Percentiles rank a stretch among this genome's conserved stretches.
Evolutionary conservation across 2,113 vertebrate species (phyloP).

Genomic region (Psephotus haematonotus): DNA sequence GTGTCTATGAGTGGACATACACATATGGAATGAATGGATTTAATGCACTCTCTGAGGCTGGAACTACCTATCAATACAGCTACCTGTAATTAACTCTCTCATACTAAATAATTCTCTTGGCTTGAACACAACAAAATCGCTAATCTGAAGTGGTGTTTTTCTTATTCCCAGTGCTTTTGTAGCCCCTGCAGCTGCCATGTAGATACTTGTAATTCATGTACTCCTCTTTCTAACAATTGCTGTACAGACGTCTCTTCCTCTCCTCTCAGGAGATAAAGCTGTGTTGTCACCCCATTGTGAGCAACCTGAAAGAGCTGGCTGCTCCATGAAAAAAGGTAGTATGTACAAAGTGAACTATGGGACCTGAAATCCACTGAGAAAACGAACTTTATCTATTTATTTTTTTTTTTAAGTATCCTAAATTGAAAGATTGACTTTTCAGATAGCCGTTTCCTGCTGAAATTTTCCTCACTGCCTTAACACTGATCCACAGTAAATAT

Average conservation of each 20-base stretch:
- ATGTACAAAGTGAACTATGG: not conserved
- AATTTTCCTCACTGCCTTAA: not conserved
- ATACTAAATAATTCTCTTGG: not conserved
- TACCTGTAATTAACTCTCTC: not conserved
- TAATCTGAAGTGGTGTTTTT: not conserved
- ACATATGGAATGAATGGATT: not conserved
- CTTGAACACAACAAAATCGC: not conserved
- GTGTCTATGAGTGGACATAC: not conserved
- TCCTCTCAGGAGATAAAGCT: not conserved
- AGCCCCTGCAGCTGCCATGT: not conserved
- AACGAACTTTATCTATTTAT: not conserved
- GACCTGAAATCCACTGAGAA: not conserved
- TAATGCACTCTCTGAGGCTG: not conserved
- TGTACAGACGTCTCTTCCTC: not conserved
- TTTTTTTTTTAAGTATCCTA: not conserved
- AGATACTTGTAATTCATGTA: not conserved
- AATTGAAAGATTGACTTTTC: not conserved
- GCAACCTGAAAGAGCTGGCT: not conserved
- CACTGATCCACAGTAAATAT: not conserved
- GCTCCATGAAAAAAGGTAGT: not conserved
- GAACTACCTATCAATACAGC: not conserved
- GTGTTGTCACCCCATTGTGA: not conserved
- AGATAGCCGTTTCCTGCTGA: not conserved
- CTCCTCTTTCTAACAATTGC: not conserved
- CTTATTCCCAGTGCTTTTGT: not conserved